These are phyloP conservation scores for Heliocidaris tuberculata DNA, from an alignment of 35 echinoderm and acorn worm species.

Conservation along the genomic window DNA sequence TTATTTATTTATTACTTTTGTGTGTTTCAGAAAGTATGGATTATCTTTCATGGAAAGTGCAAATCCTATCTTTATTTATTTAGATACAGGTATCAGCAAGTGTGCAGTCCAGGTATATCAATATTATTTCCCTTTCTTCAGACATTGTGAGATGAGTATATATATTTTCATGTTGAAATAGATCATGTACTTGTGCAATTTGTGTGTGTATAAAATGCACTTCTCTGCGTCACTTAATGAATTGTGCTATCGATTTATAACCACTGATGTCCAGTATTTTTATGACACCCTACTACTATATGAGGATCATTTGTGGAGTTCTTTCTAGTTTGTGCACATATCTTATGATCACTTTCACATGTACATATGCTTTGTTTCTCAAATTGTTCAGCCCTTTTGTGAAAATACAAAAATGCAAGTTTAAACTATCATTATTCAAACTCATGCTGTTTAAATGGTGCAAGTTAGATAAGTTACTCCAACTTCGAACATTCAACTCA, in stretches of 20 bases:
- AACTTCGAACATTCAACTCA: background rate
- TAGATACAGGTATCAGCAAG: background rate
- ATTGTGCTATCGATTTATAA: background rate
- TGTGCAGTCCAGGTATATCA: constrained; percentile 7
- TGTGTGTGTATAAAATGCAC: background rate
- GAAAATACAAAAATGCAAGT: background rate
- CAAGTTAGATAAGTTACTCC: background rate
- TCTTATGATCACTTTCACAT: background rate
- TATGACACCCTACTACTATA: no score
- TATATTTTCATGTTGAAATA: background rate
- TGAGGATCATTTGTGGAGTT: background rate
- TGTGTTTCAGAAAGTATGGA: background rate
- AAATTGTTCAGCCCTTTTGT: background rate
- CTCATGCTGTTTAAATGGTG: background rate
- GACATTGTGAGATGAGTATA: constrained; percentile 3
- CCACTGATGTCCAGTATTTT: background rate
- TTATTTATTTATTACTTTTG: constrained; percentile 1
- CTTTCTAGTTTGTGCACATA: background rate
- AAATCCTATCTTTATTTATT: background rate
- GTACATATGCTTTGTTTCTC: background rate
- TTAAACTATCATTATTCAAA: background rate
- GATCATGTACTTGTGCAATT: constrained; percentile 7
- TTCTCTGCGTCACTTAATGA: background rate
- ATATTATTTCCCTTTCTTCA: background rate
- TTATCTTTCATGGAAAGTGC: background rate